Base-by-base conservation (phyloP, 1,140 invertebrate species). In the Arion vulgaris region DNA sequence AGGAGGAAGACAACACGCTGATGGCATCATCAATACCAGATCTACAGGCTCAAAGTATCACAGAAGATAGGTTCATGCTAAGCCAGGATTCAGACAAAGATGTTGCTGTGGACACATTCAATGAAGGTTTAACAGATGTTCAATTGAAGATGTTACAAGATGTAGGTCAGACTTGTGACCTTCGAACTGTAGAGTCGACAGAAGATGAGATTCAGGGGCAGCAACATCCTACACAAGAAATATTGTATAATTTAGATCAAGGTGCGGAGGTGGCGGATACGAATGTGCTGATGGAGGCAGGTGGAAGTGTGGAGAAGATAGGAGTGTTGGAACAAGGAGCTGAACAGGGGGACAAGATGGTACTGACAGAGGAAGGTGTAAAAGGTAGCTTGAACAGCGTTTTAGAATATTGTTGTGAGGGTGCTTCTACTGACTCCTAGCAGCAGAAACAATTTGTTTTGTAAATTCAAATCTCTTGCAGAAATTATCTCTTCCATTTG, bases 1-100 rank as follows among this genome's bases (percentile, higher is more conserved):
- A 81, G 51, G 80, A 81, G 26, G 80, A 74, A 39, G 80, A 81
- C 13, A 71, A 81, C 34, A 66, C 62, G 0, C 17, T 81, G 4
- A n/a, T 81, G 49, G 45, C 51, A 9, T 45, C 79, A n/a, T 81
- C 80, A 15, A 23, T 81, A 23, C 45, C 68, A 73, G 80, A 81
- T 69, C 57, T 81, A n/a, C 80, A 81, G n/a, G 32, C 36, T 32
- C 76, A 78, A 32, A 38, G 49, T 32, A 45, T 4, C 26, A 71
- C 13, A 34, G 80, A 81, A 1, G 69, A 57, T 0, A 11, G 23
- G 11, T 68, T 62, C 34, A 15, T 41, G 23, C 38, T 34, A 17
- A 41, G 77, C n/a, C 23, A 77, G 28, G 75, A 77, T 7, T 28
- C 11, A 9, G 62, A 66, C 62, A 66, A 17, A 28, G 4, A 66